Percentiles rank a stretch among this genome's conserved stretches.
Evolutionary conservation across 2,797 vertebrate genomes (phyloP).

Genomic region (Knipowitschia caucasica): DNA sequence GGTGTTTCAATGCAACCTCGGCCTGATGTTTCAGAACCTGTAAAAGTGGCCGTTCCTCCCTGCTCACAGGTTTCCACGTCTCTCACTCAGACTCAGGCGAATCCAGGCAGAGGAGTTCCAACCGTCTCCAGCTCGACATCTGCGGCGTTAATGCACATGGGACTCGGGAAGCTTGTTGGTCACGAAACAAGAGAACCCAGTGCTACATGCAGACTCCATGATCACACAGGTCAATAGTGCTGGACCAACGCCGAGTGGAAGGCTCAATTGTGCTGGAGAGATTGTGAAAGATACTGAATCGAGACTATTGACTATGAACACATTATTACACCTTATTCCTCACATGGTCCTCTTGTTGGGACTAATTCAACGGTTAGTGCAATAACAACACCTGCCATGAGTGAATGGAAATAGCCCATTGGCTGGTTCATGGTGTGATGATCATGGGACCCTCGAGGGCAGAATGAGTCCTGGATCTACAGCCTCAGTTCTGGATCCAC

Average conservation of each 20-base stretch:
- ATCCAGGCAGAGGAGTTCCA: conserved; percentile 33
- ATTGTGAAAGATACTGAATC: conserved; percentile 60
- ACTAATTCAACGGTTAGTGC: no score
- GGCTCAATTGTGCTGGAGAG: conserved; percentile 69
- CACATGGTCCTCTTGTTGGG: no score
- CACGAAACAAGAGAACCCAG: conserved; percentile 36
- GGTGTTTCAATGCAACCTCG: conserved; percentile 28
- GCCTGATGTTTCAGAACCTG: conserved; percentile 16
- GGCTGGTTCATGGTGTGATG: no score
- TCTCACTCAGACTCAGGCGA: conserved; percentile 41
- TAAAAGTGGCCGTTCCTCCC: conserved; percentile 11
- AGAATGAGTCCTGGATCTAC: no score
- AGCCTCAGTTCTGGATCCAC: no score
- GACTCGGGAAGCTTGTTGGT: conserved; percentile 32
- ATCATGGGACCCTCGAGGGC: no score
- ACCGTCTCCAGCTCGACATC: conserved; percentile 36
- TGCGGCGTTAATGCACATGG: conserved; percentile 35
- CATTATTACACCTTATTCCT: no score
- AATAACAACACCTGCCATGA: no score
- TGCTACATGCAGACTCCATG: conserved; percentile 40
- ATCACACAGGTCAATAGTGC: conserved; percentile 48
- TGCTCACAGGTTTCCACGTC: conserved; percentile 28
- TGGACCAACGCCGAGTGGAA: no score
- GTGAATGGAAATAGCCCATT: no score
- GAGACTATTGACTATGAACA: no score